Evolutionary conservation across 2,113 vertebrate genomes (phyloP), one percentile per base, ranked within the genome.

Genomic region (Nibea albiflora): DNA sequence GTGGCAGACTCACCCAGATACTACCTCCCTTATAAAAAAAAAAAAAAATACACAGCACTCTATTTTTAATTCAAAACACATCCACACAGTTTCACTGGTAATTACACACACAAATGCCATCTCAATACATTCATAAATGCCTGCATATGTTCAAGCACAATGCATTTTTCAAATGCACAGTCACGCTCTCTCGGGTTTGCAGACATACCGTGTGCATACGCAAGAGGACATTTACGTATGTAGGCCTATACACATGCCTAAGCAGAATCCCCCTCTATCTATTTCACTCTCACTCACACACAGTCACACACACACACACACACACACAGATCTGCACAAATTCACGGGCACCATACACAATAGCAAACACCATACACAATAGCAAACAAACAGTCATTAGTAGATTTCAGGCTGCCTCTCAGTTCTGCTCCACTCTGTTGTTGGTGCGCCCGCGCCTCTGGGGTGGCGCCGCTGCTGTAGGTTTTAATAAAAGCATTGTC

Each of bases 401-500:
- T 80, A 87, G 89, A 87, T 88, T 89, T 90, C 83, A 87, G 89
- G 86, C 87, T 78, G 88, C 91, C 84, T 90, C 84, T 92, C 74
- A 79, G 91, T 84, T 87, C 57, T 66, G 84, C 83, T 90, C 80
- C 10, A 31, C 85, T 78, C 84, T 88, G 86, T 88, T 91, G 88
- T 85, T 84, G 88, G 84, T 83, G 85, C 75, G 81, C 84, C 79
- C 77, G 73, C n/a, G 88, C 90, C 92, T 94, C 85, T 88, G 82
- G 88, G 91, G 92, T 85, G 89, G 90, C 65, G 81, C 78, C 83
- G 85, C 90, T 90, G 93, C 92, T 92, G 94, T 93, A 94, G 92
- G 93, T 94, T 95, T 95, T 95, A 95, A 95, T 95, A 94, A 95
- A 94, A 93, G 93, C 92, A 94, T 90, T 94, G 92, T 95, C 93